Evolutionary conservation across 1,140 invertebrate genomes (phyloP), one percentile per base, ranked within the genome.

Genomic region (Papilio xuthus): DNA sequence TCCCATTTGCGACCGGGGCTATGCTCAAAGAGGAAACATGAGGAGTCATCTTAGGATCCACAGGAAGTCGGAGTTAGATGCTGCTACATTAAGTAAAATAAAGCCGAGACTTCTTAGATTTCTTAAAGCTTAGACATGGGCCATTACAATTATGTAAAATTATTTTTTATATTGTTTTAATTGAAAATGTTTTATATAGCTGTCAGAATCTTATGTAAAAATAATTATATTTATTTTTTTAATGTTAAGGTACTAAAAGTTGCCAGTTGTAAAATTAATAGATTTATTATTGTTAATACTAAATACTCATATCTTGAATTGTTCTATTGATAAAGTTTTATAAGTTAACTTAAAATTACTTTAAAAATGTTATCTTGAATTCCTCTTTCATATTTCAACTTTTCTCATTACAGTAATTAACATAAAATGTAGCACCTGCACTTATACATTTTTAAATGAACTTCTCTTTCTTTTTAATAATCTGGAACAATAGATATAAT

Each of bases 1-100:
- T 86, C 95, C 95, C 9, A 92, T 96, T 9, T 97, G 97, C 87
- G 94, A 94, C 10, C 94, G 96, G 69, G 94, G 95, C 0, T 97
- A 97, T 84, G 94, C 96, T 23, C 94, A 94, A 83, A 82, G 95
- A 80, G 87, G 94, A 13, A 95, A 95, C 77, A 94, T 95, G 89
- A 95, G 94, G 80, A 95, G 94, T 63, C 95, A 95, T 79, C 86
- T 94, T 12, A 86, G 92, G 41, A 93, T 91, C 77, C 94, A 94
- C 71, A 90, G 85, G 81, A 82, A 89, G 80, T 92, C 93, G 2
- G 92, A 94, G 82, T 81, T 94, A 12, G 90, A 93, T 80, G 82
- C 88, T 2, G 78, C 77, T 10, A 90, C 85, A 4, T 83, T 92
- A 28, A 92, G 90, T 69, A 93, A 91, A 80, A 81, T 94, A 72